Evolutionary conservation across 2,113 vertebrate genomes (phyloP), one percentile per base, ranked within the genome.

Genomic region (Oryzias woworae): DNA sequence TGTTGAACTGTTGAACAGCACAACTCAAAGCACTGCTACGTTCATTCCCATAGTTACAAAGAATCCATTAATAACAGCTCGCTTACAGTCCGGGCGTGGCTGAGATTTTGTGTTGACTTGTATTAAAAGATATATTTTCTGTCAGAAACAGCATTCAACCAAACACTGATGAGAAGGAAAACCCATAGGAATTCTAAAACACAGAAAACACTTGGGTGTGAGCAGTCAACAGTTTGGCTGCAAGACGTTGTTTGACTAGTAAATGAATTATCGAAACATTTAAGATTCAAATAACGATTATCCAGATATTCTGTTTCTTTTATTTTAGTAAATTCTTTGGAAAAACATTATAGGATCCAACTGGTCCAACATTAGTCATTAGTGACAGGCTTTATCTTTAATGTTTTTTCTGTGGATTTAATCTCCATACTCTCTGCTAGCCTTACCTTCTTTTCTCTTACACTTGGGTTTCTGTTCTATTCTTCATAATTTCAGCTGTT

Each of bases 81-180:
- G 36, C 36, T 36, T 3, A 36, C 36, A 36, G 36, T 36, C 67
- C 69, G 69, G 20, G 51, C 16, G 73, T 78, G 74, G 58, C 52
- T 49, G 46, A 58, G 60, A 81, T 80, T 55, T 62, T 36, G 18
- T 42, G 48, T 48, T 52, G 54, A 70, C 68, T 64, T 52, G 60
- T 46, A 81, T 75, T 69, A 67, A 57, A 24, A 48, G 58, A 74
- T 74, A 72, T 74, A 82, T 73, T 57, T 67, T 82, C 76, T 76
- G 52, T 56, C 58, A 62, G 18, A 17, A 58, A 75, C 20, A 67
- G 77, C 45, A 47, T 13, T 10, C 36, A 41, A 26, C 56, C 64
- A 45, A 51, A 20, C 49, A 45, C 26, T 62, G 46, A 67, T 36
- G 16, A 1, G 12, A 42, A 75, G 80, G 44, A 57, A 68, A 75